These are phyloP conservation scores for Corythucha ciliata DNA, from an alignment of 2,888 invertebrate species.

Conservation along the genomic window DNA sequence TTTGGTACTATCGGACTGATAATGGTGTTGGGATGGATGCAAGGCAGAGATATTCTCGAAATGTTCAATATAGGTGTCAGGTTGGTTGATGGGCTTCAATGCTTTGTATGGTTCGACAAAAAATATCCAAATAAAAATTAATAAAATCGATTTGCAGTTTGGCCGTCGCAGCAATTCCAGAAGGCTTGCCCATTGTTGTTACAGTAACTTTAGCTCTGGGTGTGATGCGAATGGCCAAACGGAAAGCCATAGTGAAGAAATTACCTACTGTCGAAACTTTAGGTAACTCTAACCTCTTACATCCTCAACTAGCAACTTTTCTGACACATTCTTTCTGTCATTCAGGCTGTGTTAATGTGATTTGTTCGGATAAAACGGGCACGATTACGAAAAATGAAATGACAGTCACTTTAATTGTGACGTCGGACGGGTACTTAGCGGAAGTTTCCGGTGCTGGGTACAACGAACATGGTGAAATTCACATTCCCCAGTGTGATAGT, in stretches of 20 bases:
- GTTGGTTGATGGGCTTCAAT: constrained; percentile 37
- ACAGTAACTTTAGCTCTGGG: constrained; percentile 96
- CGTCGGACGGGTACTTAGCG: constrained; percentile 83
- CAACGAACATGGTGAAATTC: constrained; percentile 71
- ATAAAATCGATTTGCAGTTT: too few species aligned
- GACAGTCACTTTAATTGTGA: constrained; percentile 92
- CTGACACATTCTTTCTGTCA: constrained; percentile 20
- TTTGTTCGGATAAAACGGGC: constrained; percentile 98
- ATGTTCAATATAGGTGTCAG: constrained; percentile 99
- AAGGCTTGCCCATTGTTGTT: constrained; percentile 95
- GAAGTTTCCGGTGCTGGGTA: constrained; percentile 86
- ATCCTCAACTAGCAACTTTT: background rate
- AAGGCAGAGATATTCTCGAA: constrained; percentile 84
- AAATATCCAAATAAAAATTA: constrained; percentile 34
- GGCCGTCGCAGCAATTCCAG: constrained; percentile 59
- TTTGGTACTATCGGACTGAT: constrained; percentile 95
- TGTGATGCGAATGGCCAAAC: constrained; percentile 97
- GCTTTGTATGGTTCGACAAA: background rate
- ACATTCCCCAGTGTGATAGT: constrained; percentile 62
- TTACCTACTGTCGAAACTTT: constrained; percentile 94
- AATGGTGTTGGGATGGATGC: constrained; percentile 91
- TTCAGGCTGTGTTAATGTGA: constrained; percentile 81
- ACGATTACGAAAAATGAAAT: constrained; percentile 98
- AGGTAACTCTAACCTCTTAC: constrained; percentile 43
- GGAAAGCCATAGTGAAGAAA: constrained; percentile 94